A percentile compares a stretch with the other conserved stretches of the same genome.
These are phyloP conservation scores for Sebastiscus albofasciatus DNA, from an alignment of 2,797 vertebrate species.

Conservation along the genomic window DNA sequence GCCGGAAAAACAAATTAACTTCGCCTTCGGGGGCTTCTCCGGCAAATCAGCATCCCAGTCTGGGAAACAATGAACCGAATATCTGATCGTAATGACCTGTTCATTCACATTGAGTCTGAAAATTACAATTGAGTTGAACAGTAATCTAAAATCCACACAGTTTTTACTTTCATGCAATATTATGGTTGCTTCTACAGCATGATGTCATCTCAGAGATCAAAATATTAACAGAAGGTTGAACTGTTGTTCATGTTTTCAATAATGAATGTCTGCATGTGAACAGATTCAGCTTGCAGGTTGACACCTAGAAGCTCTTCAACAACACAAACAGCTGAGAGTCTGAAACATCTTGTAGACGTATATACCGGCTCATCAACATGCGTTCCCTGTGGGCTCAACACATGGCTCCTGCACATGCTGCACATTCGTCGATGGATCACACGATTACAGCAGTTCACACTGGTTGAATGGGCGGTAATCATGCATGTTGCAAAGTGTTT, in stretches of 20 bases:
- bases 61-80: constrained; percentile 14
- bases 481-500: constrained; percentile 68
- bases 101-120: constrained; percentile 11
- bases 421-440: constrained; percentile 52
- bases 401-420: constrained; percentile 51
- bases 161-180: background rate
- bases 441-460: constrained; percentile 49
- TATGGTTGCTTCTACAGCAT: background rate
- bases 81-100: background rate
- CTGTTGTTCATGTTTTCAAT: background rate
- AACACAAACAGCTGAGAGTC: constrained; percentile 1
- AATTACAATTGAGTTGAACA: background rate
- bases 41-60: background rate
- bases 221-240: background rate
- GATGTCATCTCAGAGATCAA: background rate
- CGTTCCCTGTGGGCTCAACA: constrained; percentile 30
- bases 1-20: constrained; percentile 1
- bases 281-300: background rate
- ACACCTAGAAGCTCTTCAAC: background rate
- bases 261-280: background rate
- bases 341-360: background rate
- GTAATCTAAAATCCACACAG: background rate
- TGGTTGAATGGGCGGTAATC: constrained; percentile 63
- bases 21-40: background rate
- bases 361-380: background rate